Evolutionary conservation across 1,140 invertebrate genomes (phyloP).

Genomic region (Microplitis demolitor): DNA sequence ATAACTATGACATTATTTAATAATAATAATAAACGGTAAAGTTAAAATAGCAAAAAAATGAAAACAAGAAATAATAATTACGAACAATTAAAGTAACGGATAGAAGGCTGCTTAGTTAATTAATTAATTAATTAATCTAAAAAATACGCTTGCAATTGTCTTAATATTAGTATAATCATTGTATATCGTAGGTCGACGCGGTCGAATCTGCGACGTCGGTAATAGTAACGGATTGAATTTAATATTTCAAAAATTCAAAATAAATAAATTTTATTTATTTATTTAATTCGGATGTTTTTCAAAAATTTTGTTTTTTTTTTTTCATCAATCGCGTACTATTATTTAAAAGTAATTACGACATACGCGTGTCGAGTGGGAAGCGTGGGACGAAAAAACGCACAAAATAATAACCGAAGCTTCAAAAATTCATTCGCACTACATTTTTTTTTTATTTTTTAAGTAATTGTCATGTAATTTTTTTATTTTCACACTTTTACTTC

Average conservation of each 20-base stretch:
- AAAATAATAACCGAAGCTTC: slow-evolving; percentile 53
- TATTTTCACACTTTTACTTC: slow-evolving; percentile 15
- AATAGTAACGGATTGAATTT: too few species aligned
- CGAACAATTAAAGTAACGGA: too few species aligned
- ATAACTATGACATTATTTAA: too few species aligned
- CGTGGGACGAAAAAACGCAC: slow-evolving; percentile 33
- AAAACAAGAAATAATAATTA: not conserved
- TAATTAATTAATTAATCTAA: slow-evolving; percentile 36
- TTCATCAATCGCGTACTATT: not conserved
- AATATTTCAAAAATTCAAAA: not conserved
- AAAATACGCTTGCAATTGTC: slow-evolving; percentile 61
- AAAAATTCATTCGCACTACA: slow-evolving; percentile 61
- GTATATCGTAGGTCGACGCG: slow-evolving; percentile 35
- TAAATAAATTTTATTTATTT: not conserved
- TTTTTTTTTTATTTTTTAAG: slow-evolving; percentile 48
- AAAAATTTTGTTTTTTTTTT: not conserved
- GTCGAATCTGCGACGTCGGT: slow-evolving; percentile 12
- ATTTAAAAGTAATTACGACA: not conserved
- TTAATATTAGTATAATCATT: slow-evolving; percentile 35
- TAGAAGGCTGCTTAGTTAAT: not conserved
- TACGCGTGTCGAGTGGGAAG: slow-evolving; percentile 19
- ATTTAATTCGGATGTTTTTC: slow-evolving; percentile 7
- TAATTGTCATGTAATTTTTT: slow-evolving; percentile 9
- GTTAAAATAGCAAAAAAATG: too few species aligned
- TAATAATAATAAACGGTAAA: too few species aligned